A percentile compares a stretch with the other conserved stretches of the same genome.
These are phyloP conservation scores for Limnodromus scolopaceus DNA, from an alignment of 2,797 vertebrate species.

Conservation along the genomic window DNA sequence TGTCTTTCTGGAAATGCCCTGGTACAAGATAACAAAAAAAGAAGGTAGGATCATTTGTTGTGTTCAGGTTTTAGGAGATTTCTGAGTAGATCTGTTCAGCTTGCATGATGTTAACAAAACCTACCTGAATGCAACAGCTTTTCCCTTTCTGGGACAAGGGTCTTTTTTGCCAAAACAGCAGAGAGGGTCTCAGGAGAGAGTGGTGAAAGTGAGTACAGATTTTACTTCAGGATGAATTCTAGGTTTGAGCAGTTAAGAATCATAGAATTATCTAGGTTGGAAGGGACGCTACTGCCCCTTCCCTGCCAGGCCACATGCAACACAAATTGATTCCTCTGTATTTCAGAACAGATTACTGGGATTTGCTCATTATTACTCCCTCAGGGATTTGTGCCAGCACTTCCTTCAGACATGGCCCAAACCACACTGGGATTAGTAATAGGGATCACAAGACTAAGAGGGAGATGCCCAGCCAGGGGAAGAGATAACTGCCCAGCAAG, in stretches of 20 bases:
- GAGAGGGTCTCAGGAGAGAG: neutral
- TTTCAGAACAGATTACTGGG: neutral
- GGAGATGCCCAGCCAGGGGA: neutral
- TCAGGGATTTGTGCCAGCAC: neutral
- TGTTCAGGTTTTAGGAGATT: conserved; percentile 35
- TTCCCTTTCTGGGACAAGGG: neutral
- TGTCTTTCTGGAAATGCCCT: conserved; percentile 58
- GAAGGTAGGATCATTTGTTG: conserved; percentile 10
- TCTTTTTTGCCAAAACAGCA: neutral
- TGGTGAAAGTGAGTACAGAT: neutral
- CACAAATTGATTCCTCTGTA: neutral
- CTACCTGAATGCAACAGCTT: neutral
- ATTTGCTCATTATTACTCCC: neutral
- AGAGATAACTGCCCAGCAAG: neutral
- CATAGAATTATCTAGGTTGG: neutral
- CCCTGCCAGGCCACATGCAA: neutral
- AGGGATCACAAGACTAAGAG: neutral
- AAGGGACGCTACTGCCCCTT: neutral
- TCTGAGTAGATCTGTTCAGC: conserved; percentile 34
- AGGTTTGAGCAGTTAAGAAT: neutral
- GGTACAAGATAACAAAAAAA: conserved; percentile 4
- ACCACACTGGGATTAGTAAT: neutral
- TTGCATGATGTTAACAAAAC: conserved; percentile 15
- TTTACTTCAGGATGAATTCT: neutral
- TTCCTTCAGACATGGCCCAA: neutral